Percentiles rank a stretch among this genome's conserved stretches.
These are phyloP conservation scores for Anas bernieri DNA, from an alignment of 2,797 vertebrate genomes.

Conservation along the genomic window DNA sequence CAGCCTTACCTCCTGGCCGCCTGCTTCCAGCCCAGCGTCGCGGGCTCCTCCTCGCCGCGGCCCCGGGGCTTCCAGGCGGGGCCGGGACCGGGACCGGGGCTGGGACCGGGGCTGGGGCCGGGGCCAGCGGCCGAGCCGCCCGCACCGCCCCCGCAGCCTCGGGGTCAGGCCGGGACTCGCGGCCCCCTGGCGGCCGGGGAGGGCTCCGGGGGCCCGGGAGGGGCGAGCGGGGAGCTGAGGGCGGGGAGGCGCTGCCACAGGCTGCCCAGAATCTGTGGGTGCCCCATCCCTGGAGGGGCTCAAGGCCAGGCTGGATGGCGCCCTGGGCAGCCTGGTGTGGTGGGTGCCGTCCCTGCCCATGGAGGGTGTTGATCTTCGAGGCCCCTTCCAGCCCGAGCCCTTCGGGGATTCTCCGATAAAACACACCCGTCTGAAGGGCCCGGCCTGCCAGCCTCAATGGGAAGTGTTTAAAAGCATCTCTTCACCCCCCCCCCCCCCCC, in stretches of 20 bases:
- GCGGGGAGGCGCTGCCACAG: too few relatives aligned
- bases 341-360: too few relatives aligned
- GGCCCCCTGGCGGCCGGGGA: neutral
- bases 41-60: neutral
- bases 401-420: neutral
- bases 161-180: constrained; percentile 34
- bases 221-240: too few relatives aligned
- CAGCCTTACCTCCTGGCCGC: neutral
- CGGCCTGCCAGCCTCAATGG: neutral
- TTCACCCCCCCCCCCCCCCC: too few relatives aligned
- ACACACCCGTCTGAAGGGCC: neutral
- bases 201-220: too few relatives aligned
- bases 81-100: too few relatives aligned
- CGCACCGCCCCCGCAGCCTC: neutral
- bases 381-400: neutral
- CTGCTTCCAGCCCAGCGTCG: neutral
- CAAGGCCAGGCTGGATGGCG: too few relatives aligned
- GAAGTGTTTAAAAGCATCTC: neutral
- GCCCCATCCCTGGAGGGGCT: too few relatives aligned
- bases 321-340: too few relatives aligned
- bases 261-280: too few relatives aligned
- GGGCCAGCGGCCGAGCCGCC: neutral
- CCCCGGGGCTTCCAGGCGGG: neutral
- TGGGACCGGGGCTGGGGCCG: neutral
- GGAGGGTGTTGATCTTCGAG: neutral